Conservation (phyloP, 53 echinoderm and acorn worm genomes). For the Holothuria scabra region DNA sequence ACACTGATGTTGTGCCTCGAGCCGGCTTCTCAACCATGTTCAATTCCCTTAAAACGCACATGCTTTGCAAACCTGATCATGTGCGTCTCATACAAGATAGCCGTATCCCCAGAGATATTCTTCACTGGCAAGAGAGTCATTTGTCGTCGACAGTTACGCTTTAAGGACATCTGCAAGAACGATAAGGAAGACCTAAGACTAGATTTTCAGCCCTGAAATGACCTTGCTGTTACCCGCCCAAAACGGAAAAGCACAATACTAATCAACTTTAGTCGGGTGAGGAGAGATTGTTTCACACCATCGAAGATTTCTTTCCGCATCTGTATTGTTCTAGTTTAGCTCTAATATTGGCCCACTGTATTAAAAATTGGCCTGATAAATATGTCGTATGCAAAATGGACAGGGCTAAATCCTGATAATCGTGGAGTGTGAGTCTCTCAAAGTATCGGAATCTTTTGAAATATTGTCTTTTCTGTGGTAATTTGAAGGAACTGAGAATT, state of each 20-base stretch:
- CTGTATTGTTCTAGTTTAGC: too few species aligned
- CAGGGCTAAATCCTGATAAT: too few species aligned
- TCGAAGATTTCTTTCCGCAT: too few species aligned
- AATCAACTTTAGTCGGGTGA: constrained; percentile 21
- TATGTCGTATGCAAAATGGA: too few species aligned
- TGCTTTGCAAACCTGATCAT: constrained; percentile 57
- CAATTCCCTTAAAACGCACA: constrained; percentile 31
- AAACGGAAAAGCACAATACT: constrained; percentile 8
- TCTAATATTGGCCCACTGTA: too few species aligned
- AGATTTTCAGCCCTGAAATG: constrained; percentile 48
- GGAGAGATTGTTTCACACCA: background rate
- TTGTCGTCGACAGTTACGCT: constrained; percentile 60
- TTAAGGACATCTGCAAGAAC: constrained; percentile 56
- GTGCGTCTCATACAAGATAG: constrained; percentile 59
- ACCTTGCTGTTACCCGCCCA: constrained; percentile 17
- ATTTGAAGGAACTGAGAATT: too few species aligned
- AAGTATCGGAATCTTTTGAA: too few species aligned
- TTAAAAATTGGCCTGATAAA: too few species aligned
- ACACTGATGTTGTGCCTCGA: constrained; percentile 32
- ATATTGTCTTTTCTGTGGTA: too few species aligned
- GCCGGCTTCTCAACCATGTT: constrained; percentile 36
- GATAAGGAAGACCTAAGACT: constrained; percentile 56
- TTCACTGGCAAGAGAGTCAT: constrained; percentile 41
- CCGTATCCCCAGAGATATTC: constrained; percentile 61
- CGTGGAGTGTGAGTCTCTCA: too few species aligned